Percentiles rank a stretch among this genome's conserved stretches.
These are phyloP conservation scores for Hoplodrina blanda DNA, from an alignment of 2,888 invertebrate species.

Conservation along the genomic window DNA sequence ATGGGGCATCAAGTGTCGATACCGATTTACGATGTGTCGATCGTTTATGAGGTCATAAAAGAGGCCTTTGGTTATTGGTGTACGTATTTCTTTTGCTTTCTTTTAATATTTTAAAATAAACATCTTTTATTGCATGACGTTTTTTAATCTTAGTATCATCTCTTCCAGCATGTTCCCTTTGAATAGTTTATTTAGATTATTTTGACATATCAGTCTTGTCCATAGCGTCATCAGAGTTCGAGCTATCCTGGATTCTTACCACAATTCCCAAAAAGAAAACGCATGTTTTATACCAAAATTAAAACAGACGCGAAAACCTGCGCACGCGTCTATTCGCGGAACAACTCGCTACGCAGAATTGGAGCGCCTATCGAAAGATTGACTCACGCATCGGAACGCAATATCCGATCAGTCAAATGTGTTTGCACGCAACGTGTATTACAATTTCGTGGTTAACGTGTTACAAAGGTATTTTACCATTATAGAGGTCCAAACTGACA, in stretches of 20 bases:
- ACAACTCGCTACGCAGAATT: conserved; percentile 73
- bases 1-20: conserved; percentile 63
- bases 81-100: conserved; percentile 38
- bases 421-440: conserved; percentile 62
- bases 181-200: background rate
- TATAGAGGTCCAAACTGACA: conserved; percentile 4
- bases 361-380: conserved; percentile 77
- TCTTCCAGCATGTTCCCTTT: background rate
- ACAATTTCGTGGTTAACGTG: conserved; percentile 52
- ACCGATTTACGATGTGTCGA: conserved; percentile 63
- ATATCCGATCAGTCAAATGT: conserved; percentile 70
- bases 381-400: conserved; percentile 78
- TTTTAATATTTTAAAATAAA: conserved; percentile 51
- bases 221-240: background rate
- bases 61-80: conserved; percentile 45
- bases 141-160: background rate
- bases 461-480: conserved; percentile 50
- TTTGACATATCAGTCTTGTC: background rate
- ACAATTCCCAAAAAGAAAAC: conserved; percentile 32
- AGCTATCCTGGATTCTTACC: conserved; percentile 10
- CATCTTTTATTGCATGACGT: conserved; percentile 18
- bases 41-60: conserved; percentile 65
- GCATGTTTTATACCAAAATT: conserved; percentile 41
- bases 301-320: conserved; percentile 56
- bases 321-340: conserved; percentile 72